Conservation (phyloP, 2,888 invertebrate species). For the Meiosimyza decipiens region DNA sequence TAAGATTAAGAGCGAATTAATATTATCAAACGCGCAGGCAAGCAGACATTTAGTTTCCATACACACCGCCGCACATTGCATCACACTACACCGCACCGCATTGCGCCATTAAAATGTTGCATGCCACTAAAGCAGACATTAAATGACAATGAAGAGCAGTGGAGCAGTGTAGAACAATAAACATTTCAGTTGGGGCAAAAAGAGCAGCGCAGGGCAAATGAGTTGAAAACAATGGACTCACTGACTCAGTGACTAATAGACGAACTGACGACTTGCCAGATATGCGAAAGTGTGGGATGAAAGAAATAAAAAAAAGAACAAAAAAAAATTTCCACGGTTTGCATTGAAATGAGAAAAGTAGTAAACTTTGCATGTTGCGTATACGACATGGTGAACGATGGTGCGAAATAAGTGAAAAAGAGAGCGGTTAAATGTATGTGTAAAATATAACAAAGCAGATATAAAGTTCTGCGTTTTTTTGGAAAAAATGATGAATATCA, state of each 20-base stretch:
- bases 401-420: background rate
- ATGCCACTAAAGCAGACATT: too few species aligned
- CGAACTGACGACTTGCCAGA: background rate
- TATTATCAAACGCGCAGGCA: background rate
- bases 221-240: background rate
- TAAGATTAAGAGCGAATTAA: constrained; percentile 20
- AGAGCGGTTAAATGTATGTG: too few species aligned
- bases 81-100: too few species aligned
- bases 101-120: too few species aligned
- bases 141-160: too few species aligned
- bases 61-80: background rate
- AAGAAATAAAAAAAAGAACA: background rate
- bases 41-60: background rate
- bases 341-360: background rate
- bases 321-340: background rate
- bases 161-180: too few species aligned
- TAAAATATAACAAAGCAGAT: too few species aligned
- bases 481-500: too few species aligned
- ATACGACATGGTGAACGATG: constrained; percentile 10
- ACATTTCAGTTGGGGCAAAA: background rate
- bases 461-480: too few species aligned
- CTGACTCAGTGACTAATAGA: background rate
- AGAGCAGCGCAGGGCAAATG: background rate
- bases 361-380: constrained; percentile 1
- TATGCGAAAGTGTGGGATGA: background rate